Percentiles rank a stretch among this genome's conserved stretches.
phyloP scores from a whole-genome alignment of 2,797 vertebrate genomes.

The Characodon lateralis region DNA sequence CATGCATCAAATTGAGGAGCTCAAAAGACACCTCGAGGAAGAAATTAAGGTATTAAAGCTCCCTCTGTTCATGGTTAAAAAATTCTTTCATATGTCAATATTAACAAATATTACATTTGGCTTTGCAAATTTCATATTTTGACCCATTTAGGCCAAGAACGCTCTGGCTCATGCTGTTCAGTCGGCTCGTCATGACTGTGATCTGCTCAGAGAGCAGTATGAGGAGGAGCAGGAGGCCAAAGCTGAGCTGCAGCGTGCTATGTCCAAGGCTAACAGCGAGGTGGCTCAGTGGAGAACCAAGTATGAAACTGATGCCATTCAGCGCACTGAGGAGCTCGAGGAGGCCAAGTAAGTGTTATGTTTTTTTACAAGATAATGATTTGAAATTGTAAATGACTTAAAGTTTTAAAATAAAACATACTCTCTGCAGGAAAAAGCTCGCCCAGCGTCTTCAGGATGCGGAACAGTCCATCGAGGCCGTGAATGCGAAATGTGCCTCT shows the following conservation, averaged over 20 bases:
- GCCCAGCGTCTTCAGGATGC: constrained; percentile 87
- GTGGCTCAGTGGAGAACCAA: constrained; percentile 88
- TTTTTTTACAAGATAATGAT: background rate
- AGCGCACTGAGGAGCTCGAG: constrained; percentile 85
- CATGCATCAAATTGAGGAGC: constrained; percentile 84
- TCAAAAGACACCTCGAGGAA: constrained; percentile 86
- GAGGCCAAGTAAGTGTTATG: constrained; percentile 79
- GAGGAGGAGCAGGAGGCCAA: constrained; percentile 86
- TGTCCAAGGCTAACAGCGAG: constrained; percentile 87
- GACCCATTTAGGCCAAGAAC: constrained; percentile 78
- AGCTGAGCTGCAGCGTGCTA: constrained; percentile 80
- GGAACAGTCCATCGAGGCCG: constrained; percentile 85
- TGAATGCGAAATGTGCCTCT: constrained; percentile 88
- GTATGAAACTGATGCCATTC: constrained; percentile 87
- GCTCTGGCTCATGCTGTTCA: constrained; percentile 84
- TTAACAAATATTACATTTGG: background rate
- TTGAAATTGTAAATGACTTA: constrained; percentile 27
- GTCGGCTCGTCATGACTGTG: constrained; percentile 82
- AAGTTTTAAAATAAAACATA: constrained; percentile 12
- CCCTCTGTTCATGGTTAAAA: background rate
- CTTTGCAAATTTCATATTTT: background rate
- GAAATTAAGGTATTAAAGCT: constrained; percentile 81
- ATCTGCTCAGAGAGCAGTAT: constrained; percentile 85
- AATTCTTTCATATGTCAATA: background rate
- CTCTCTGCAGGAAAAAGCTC: constrained; percentile 83